A percentile compares a stretch with the other conserved stretches of the same genome.
Conservation (phyloP, 1,140 invertebrate genomes). For the Bombus sibiricus region DNA sequence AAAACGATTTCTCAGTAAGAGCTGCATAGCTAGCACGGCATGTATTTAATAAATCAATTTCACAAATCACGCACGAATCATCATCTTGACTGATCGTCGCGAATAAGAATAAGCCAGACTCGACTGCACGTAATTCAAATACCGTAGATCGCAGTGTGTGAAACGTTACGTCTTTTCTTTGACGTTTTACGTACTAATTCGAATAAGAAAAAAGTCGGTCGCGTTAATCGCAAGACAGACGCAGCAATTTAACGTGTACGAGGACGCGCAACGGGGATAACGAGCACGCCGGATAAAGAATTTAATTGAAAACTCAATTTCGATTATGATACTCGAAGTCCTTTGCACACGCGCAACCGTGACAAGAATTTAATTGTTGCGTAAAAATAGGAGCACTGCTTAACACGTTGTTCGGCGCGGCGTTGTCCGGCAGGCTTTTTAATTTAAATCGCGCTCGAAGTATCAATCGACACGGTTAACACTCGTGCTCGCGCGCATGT, state of each 20-base stretch:
- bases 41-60: no score
- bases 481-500: background rate
- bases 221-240: conserved; percentile 6
- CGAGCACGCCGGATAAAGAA: conserved; percentile 31
- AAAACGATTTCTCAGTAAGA: no score
- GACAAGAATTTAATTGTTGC: conserved; percentile 52
- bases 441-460: conserved; percentile 12
- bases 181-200: background rate
- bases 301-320: conserved; percentile 48
- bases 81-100: background rate
- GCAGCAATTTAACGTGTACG: background rate
- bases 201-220: background rate
- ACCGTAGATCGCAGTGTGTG: background rate
- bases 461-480: conserved; percentile 20
- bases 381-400: conserved; percentile 14
- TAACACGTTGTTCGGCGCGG: conserved; percentile 27
- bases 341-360: conserved; percentile 40
- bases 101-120: background rate
- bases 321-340: conserved; percentile 44
- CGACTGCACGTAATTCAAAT: background rate
- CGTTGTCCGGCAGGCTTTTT: background rate
- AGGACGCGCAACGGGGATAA: conserved; percentile 14
- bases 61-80: background rate
- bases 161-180: background rate
- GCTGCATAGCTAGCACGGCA: no score